Conservation (phyloP, 1,140 invertebrate species). For the Eupeodes corollae region DNA sequence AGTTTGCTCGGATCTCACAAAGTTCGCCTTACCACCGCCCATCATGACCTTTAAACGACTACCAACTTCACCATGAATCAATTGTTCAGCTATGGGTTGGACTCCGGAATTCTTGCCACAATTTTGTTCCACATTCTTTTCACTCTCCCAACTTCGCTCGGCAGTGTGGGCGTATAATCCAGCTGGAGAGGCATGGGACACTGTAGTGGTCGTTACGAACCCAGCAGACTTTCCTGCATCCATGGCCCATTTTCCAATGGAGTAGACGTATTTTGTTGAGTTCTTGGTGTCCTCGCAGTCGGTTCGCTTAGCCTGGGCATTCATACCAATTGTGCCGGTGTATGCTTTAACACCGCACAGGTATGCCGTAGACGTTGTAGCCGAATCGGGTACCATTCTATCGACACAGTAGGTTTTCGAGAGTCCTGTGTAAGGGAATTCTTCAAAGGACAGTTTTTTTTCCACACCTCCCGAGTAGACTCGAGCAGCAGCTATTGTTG, state of each 20-base stretch:
- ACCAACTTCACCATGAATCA: constrained; percentile 55
- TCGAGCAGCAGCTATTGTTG: constrained; percentile 59
- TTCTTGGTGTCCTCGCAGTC: constrained; percentile 47
- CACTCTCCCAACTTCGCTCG: constrained; percentile 65
- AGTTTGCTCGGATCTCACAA: constrained; percentile 53
- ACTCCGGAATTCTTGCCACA: constrained; percentile 38
- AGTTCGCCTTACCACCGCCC: constrained; percentile 61
- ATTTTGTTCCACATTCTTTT: constrained; percentile 42
- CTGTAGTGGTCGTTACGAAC: constrained; percentile 64
- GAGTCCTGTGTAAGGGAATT: constrained; percentile 61
- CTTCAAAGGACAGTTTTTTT: constrained; percentile 56
- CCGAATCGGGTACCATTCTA: constrained; percentile 69
- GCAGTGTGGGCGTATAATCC: constrained; percentile 61
- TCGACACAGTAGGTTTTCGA: constrained; percentile 78
- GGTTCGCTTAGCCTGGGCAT: constrained; percentile 47
- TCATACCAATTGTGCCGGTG: constrained; percentile 63
- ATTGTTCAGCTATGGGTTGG: constrained; percentile 62
- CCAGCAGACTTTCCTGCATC: constrained; percentile 61
- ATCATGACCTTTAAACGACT: constrained; percentile 53
- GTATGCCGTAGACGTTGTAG: constrained; percentile 62
- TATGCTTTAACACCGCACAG: constrained; percentile 77
- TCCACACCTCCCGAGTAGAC: constrained; percentile 56
- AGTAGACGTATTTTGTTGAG: constrained; percentile 45
- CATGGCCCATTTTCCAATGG: constrained; percentile 61
- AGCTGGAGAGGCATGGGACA: constrained; percentile 70